These are phyloP conservation scores for Diadophis punctatus DNA, from an alignment of 2,113 vertebrate species.

Conservation along the genomic window DNA sequence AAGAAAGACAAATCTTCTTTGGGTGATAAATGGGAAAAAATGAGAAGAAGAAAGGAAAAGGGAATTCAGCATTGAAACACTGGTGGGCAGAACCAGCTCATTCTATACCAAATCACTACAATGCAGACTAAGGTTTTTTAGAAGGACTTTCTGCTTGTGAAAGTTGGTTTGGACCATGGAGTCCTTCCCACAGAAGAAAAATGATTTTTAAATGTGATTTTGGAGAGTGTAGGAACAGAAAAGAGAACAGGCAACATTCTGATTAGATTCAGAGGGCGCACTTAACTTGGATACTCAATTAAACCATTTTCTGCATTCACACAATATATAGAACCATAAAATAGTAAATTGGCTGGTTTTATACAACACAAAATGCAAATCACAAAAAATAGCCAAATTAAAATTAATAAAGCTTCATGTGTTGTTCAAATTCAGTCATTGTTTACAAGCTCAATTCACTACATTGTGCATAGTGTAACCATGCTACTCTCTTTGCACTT, in stretches of 20 bases:
- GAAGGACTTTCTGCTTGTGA: neutral
- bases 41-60: too few species aligned
- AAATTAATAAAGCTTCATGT: neutral
- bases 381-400: neutral
- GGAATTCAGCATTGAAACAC: neutral
- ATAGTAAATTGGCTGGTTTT: neutral
- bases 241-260: neutral
- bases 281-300: neutral
- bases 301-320: neutral
- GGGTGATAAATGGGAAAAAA: neutral
- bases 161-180: neutral
- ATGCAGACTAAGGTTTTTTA: neutral
- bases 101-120: neutral
- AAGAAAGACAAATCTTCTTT: rapidly evolving
- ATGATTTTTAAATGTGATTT: neutral
- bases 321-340: neutral
- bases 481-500: neutral
- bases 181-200: neutral
- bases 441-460: neutral
- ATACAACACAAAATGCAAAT: neutral
- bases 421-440: neutral
- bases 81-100: too few species aligned
- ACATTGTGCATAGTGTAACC: neutral
- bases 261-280: neutral
- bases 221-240: neutral